These are phyloP conservation scores for Deroplatys truncata DNA, from an alignment of 2,888 invertebrate genomes.

Conservation along the genomic window DNA sequence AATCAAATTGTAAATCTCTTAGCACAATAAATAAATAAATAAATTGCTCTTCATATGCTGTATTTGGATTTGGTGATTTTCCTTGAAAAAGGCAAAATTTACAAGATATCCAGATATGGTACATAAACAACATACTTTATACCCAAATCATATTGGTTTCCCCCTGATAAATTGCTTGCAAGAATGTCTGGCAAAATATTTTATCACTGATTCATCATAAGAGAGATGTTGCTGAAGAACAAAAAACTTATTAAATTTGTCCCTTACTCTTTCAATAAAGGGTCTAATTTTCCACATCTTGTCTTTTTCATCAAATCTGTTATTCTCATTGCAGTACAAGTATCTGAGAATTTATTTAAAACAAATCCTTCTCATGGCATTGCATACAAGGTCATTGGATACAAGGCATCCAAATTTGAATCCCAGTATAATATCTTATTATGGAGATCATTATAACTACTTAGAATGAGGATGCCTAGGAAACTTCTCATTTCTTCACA, in stretches of 20 bases:
- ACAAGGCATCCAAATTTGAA: neutral
- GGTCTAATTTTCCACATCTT: slow-evolving; percentile 36
- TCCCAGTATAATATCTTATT: neutral
- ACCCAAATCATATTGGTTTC: too few species aligned
- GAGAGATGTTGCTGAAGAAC: slow-evolving; percentile 30
- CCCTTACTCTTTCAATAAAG: slow-evolving; percentile 7
- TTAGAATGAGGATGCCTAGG: neutral
- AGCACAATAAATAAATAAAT: too few species aligned
- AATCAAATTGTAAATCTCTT: too few species aligned
- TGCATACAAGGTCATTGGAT: neutral
- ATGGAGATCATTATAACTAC: neutral
- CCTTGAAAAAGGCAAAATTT: too few species aligned
- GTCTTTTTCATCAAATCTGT: slow-evolving; percentile 31
- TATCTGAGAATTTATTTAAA: slow-evolving; percentile 32
- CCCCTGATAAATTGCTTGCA: too few species aligned
- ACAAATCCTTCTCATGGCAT: slow-evolving; percentile 17
- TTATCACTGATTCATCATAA: slow-evolving; percentile 38
- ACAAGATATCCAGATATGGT: too few species aligned
- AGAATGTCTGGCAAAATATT: slow-evolving; percentile 38
- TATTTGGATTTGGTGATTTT: too few species aligned
- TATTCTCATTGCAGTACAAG: slow-evolving; percentile 35
- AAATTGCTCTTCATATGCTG: too few species aligned
- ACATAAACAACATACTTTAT: too few species aligned
- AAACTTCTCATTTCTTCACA: neutral
- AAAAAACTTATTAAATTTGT: slow-evolving; percentile 32